Base-by-base conservation (phyloP, 2,797 vertebrate genomes). In the Acipenser ruthenus region DNA sequence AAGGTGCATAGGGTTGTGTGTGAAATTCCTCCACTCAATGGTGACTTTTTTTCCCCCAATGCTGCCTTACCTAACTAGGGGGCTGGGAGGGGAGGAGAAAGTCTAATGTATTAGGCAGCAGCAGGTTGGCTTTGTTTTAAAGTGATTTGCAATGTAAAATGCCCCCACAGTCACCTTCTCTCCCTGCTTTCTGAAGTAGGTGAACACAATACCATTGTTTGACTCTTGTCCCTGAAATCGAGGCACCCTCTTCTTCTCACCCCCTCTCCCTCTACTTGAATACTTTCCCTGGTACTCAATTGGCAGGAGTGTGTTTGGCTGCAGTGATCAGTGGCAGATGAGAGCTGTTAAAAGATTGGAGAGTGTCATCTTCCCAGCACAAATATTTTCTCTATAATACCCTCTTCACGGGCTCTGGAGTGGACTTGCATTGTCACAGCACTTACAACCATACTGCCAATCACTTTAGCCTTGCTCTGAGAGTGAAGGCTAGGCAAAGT, bases 371-470 rank as follows among this genome's bases (percentile, higher is more conserved):
- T 85, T 84, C 82, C 80, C 82, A 83, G 80, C 79, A 80, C 86
- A 89, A 87, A 89, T 86, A 85, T 87, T 87, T 88, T 79, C 83
- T 74, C 83, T 79, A 90, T 86, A 89, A 90, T 88, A 37, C 87
- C 86, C 90, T 90, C 89, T 91, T 83, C 67, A 91, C 81, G 78
- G 71, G 84, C 80, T 80, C 80, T 91, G 86, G 88, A 91, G 90
- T 90, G 88, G 87, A 71, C 74, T 15, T 6, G 71, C 78, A 87
- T 86, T 85, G 86, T 88, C 85, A 80, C 51, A 15, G 65, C 6
- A 65, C 78, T 81, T 73, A 77, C 62, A 66, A 49, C 70, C 70
- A 67, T 70, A 73, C 70, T 65, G 10, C 78, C 64, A 56, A 70
- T 73, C 72, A 0, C 68, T 75, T 80, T 76, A 77, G 37, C 23